Percentiles rank a stretch among this genome's conserved stretches.
Evolutionary conservation across 2,888 invertebrate genomes (phyloP).

Genomic region (Phyllotreta striolata): DNA sequence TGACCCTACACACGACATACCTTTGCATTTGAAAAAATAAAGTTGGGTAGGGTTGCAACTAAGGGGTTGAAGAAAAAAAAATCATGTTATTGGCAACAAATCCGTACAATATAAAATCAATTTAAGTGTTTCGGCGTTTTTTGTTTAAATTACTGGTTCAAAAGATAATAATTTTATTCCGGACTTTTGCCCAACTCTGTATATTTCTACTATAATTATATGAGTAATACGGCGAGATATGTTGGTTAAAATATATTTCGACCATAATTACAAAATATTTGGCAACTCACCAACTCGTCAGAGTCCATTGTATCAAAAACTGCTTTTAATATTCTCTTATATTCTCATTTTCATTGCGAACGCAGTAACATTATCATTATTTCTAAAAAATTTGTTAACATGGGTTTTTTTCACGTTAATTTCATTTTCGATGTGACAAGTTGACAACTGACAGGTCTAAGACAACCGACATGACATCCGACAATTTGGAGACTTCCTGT

Average conservation of each 20-base stretch:
- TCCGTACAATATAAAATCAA: too few relatives aligned
- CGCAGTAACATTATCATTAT: constrained; percentile 35
- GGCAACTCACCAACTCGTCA: constrained; percentile 24
- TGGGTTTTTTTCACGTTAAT: constrained; percentile 52
- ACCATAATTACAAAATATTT: constrained; percentile 14
- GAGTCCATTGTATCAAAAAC: constrained; percentile 24
- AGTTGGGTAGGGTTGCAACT: too few relatives aligned
- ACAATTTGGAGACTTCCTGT: constrained; percentile 17
- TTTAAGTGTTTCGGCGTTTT: too few relatives aligned
- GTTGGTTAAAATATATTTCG: constrained; percentile 15
- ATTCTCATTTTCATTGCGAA: constrained; percentile 36
- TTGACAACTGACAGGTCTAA: too few relatives aligned
- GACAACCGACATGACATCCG: not conserved
- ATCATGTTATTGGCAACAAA: too few relatives aligned
- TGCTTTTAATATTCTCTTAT: constrained; percentile 31
- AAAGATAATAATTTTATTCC: too few relatives aligned
- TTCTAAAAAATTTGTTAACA: constrained; percentile 35
- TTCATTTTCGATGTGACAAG: constrained; percentile 31
- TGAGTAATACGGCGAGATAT: not conserved
- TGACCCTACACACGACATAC: too few relatives aligned
- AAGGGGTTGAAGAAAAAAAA: too few relatives aligned
- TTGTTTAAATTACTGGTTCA: too few relatives aligned
- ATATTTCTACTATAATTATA: not conserved
- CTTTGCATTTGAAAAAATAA: too few relatives aligned
- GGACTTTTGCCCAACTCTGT: too few relatives aligned